Evolutionary conservation across 2,888 invertebrate species (phyloP).

Genomic region (Lordiphosa andalusiaca): DNA sequence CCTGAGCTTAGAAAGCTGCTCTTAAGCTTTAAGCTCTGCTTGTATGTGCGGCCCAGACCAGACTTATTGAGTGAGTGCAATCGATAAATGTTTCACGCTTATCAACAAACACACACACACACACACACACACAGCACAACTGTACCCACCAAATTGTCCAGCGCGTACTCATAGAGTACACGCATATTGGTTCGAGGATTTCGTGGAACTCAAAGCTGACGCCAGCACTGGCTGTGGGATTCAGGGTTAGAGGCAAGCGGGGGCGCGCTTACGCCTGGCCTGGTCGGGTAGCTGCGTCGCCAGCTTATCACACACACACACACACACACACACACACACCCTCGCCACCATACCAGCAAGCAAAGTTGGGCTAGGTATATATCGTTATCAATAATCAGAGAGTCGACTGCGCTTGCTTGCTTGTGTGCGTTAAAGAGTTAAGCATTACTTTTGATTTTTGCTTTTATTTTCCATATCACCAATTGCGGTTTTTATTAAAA

Average conservation of each 20-base stretch:
- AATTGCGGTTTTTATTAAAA: no score
- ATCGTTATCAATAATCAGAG: conserved; percentile 54
- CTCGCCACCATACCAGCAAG: neutral
- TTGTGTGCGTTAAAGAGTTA: conserved; percentile 37
- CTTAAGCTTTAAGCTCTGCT: no score
- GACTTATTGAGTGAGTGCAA: no score
- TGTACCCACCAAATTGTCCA: no score
- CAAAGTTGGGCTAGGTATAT: conserved; percentile 8
- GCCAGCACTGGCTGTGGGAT: neutral
- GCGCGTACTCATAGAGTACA: no score
- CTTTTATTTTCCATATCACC: neutral
- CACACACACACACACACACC: conserved; percentile 17
- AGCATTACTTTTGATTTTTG: conserved; percentile 29
- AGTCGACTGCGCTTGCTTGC: conserved; percentile 1
- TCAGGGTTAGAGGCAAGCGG: neutral
- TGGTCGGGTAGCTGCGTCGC: conserved; percentile 50
- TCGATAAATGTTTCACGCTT: no score
- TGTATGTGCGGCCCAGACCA: no score
- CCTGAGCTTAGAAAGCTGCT: no score
- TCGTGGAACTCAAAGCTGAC: conserved; percentile 13
- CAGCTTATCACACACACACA: conserved; percentile 58
- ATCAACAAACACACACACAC: no score
- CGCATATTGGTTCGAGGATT: conserved; percentile 23
- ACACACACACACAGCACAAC: no score
- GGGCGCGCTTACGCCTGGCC: conserved; percentile 20